A percentile compares a stretch with the other conserved stretches of the same genome.
These are phyloP conservation scores for Drosophila merina DNA, from an alignment of 2,888 invertebrate species.

Conservation along the genomic window DNA sequence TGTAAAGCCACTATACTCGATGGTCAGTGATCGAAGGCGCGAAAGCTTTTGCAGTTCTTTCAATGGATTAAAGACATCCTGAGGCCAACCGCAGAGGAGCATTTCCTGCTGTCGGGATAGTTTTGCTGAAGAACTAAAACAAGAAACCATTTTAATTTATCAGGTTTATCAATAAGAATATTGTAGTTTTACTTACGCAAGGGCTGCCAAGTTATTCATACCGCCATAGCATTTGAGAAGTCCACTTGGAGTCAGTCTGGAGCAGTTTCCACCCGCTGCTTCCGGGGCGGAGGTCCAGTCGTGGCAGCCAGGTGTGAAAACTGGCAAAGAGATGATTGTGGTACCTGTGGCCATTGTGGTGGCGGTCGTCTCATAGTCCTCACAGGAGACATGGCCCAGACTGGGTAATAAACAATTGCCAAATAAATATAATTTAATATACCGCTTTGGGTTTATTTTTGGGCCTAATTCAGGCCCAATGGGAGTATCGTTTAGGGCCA, in stretches of 20 bases:
- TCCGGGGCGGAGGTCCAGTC: conserved; percentile 79
- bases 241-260: conserved; percentile 65
- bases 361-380: background rate
- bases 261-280: conserved; percentile 78
- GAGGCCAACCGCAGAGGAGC: conserved; percentile 82
- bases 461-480: conserved; percentile 28
- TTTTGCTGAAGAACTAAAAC: conserved; percentile 32
- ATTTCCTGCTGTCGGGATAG: conserved; percentile 58
- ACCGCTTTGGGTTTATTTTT: conserved; percentile 23
- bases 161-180: background rate
- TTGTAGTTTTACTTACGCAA: conserved; percentile 56
- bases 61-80: conserved; percentile 75
- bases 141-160: background rate
- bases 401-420: conserved; percentile 22
- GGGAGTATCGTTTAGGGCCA: conserved; percentile 28
- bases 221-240: conserved; percentile 80
- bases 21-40: conserved; percentile 75
- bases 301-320: conserved; percentile 55
- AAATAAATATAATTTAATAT: conserved; percentile 17
- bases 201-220: conserved; percentile 74
- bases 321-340: conserved; percentile 1
- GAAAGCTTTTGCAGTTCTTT: conserved; percentile 76
- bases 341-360: background rate
- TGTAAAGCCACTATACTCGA: conserved; percentile 81
- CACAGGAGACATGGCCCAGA: conserved; percentile 16